These are phyloP conservation scores for Nebria ingens DNA, from an alignment of 1,140 invertebrate species.

Conservation along the genomic window DNA sequence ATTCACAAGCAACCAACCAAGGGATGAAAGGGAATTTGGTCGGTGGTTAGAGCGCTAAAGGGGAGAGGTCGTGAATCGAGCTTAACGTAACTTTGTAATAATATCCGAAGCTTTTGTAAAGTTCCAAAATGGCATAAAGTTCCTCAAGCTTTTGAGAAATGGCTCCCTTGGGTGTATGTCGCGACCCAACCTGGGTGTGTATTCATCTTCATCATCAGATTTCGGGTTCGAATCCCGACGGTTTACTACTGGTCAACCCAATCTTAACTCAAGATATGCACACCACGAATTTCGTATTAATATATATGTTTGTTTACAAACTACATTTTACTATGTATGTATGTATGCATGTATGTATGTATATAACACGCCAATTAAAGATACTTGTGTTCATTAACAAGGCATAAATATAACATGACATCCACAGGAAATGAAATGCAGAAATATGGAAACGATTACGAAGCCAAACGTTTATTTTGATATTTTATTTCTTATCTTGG, in stretches of 20 bases:
- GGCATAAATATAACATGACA: background rate
- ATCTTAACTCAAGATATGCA: background rate
- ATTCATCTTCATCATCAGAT: conserved; percentile 9
- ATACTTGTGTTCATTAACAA: background rate
- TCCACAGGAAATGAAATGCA: background rate
- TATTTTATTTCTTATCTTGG: too few species aligned
- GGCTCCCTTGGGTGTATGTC: background rate
- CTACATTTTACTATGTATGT: background rate
- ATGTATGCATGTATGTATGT: conserved; percentile 1
- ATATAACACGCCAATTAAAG: background rate
- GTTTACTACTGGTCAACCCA: background rate
- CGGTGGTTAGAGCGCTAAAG: too few species aligned
- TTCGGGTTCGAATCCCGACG: conserved; percentile 4
- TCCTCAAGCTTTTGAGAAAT: conserved; percentile 3
- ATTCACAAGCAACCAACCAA: too few species aligned
- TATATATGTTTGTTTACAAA: background rate
- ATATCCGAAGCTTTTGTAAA: conserved; percentile 7
- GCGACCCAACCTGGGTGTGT: background rate
- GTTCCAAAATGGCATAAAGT: conserved; percentile 1
- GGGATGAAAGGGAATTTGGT: too few species aligned
- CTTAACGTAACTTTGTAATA: conserved; percentile 6
- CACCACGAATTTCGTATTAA: background rate
- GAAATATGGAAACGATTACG: too few species aligned
- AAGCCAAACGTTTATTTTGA: too few species aligned
- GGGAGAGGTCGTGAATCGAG: background rate